Percentiles rank a stretch among this genome's conserved stretches.
These are phyloP conservation scores for Maniola jurtina DNA, from an alignment of 1,140 invertebrate genomes.

Conservation along the genomic window DNA sequence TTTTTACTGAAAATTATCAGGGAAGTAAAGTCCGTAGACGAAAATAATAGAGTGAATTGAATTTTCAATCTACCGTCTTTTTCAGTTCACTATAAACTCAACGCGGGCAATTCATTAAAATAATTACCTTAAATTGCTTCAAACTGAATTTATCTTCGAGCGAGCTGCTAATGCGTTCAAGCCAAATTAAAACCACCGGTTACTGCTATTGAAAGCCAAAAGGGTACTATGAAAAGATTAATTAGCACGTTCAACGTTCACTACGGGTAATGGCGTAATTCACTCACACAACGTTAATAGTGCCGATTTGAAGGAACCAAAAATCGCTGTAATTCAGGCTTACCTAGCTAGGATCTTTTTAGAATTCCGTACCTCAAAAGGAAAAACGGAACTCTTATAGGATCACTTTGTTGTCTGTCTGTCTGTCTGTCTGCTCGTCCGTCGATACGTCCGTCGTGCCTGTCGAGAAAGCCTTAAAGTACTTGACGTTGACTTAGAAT, in stretches of 20 bases:
- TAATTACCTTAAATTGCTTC: slow-evolving; percentile 15
- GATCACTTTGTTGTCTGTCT: too few relatives aligned
- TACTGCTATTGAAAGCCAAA: slow-evolving; percentile 3
- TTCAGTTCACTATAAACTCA: not conserved
- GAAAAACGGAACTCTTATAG: too few relatives aligned
- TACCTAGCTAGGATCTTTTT: too few relatives aligned
- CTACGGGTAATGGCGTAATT: not conserved
- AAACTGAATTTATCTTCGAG: slow-evolving; percentile 9
- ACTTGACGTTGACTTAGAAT: too few relatives aligned
- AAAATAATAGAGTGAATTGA: not conserved
- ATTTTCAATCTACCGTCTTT: slow-evolving; percentile 9
- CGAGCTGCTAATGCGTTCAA: slow-evolving; percentile 17
- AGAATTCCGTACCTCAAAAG: too few relatives aligned
- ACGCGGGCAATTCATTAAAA: slow-evolving; percentile 5
- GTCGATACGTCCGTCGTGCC: too few relatives aligned
- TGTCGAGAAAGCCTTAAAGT: too few relatives aligned
- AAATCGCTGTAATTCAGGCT: too few relatives aligned
- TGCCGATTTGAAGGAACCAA: too few relatives aligned
- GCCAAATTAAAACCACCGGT: slow-evolving; percentile 14
- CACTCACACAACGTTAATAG: too few relatives aligned
- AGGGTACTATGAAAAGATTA: not conserved
- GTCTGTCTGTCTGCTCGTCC: too few relatives aligned
- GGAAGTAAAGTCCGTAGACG: not conserved
- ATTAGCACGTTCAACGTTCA: not conserved
- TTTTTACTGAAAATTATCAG: not conserved